These are phyloP conservation scores for Hypomecis punctinalis DNA, from an alignment of 2,888 invertebrate species.

Conservation along the genomic window DNA sequence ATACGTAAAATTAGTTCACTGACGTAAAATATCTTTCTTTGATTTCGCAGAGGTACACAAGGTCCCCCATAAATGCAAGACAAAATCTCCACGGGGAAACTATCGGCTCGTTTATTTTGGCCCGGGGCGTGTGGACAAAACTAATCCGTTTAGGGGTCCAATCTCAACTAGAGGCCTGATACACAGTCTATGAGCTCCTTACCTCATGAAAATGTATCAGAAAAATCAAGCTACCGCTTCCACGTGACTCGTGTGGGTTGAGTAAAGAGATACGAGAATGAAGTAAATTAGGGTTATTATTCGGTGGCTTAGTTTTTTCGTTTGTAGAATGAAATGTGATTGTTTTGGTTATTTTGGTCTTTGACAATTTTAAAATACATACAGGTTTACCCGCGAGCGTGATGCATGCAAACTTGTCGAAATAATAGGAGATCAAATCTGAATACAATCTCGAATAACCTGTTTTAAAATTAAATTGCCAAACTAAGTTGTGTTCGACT, in stretches of 20 bases:
- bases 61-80: constrained; percentile 14
- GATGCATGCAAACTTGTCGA: too few relatives aligned
- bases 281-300: background rate
- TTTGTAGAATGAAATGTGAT: too few relatives aligned
- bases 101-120: constrained; percentile 37
- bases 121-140: constrained; percentile 49
- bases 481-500: too few relatives aligned
- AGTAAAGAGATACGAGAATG: constrained; percentile 35
- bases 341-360: too few relatives aligned
- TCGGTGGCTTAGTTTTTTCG: too few relatives aligned
- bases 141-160: constrained; percentile 73
- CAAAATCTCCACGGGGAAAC: constrained; percentile 39
- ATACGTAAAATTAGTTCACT: too few relatives aligned
- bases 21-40: too few relatives aligned
- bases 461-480: too few relatives aligned
- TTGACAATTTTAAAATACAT: too few relatives aligned
- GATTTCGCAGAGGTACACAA: background rate
- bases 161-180: constrained; percentile 60
- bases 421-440: too few relatives aligned
- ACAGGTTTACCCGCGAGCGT: too few relatives aligned
- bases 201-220: constrained; percentile 84
- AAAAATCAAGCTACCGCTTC: constrained; percentile 78
- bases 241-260: constrained; percentile 60
- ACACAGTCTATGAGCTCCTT: constrained; percentile 59
- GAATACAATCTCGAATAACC: too few relatives aligned